phyloP scores from a whole-genome alignment of 1,140 invertebrate species.

The Neelides sp. region DNA sequence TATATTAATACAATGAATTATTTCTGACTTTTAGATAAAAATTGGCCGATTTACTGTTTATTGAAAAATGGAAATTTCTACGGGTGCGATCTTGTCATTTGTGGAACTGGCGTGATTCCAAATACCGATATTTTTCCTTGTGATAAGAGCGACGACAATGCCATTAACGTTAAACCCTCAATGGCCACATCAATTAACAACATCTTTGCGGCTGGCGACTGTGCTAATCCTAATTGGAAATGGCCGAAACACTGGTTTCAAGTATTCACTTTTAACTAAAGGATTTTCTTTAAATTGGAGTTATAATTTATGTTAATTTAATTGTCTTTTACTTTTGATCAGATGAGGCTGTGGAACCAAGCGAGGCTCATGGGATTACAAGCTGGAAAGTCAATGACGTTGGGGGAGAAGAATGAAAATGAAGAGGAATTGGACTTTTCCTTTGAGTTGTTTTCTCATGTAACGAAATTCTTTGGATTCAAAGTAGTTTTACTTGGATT shows the following conservation, averaged over 20 bases:
- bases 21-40: too few species aligned
- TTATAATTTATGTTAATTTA: background rate
- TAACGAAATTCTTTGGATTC: constrained; percentile 87
- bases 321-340: constrained; percentile 21
- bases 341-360: constrained; percentile 95
- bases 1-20: too few species aligned
- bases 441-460: constrained; percentile 94
- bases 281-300: background rate
- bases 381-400: constrained; percentile 76
- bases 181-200: constrained; percentile 66
- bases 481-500: constrained; percentile 87
- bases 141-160: constrained; percentile 49
- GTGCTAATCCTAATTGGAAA: constrained; percentile 68
- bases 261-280: constrained; percentile 32
- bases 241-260: constrained; percentile 68
- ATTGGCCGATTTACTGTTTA: constrained; percentile 58
- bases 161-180: constrained; percentile 67
- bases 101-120: constrained; percentile 84
- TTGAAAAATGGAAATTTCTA: constrained; percentile 61
- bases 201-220: constrained; percentile 91
- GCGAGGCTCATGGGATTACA: constrained; percentile 93
- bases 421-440: constrained; percentile 60
- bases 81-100: constrained; percentile 83
- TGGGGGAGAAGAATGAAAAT: constrained; percentile 32
- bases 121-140: constrained; percentile 44